Evolutionary conservation across 2,113 vertebrate genomes (phyloP).

Genomic region (Pteruthius melanotis): DNA sequence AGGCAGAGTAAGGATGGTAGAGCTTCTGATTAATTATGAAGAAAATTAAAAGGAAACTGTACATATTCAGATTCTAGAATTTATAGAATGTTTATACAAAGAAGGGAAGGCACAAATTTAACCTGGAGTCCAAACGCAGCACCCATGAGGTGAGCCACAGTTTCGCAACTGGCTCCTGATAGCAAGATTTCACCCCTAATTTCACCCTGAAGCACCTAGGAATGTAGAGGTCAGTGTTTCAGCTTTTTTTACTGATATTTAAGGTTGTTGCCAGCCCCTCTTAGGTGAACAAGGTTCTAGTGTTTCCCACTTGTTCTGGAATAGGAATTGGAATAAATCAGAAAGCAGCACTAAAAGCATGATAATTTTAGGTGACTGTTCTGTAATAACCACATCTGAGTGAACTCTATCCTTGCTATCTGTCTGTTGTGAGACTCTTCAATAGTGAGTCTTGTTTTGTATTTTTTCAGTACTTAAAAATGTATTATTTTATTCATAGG

Average conservation of each 20-base stretch:
- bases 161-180: background rate
- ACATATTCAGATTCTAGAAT: background rate
- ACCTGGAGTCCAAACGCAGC: background rate
- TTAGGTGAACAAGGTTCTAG: background rate
- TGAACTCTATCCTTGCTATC: background rate
- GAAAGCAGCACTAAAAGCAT: background rate
- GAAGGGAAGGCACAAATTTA: background rate
- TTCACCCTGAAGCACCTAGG: background rate
- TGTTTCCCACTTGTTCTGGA: background rate
- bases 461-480: background rate
- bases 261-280: background rate
- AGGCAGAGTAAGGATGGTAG: background rate
- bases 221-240: background rate
- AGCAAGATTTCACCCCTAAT: background rate
- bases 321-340: background rate
- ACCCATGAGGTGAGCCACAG: accelerated
- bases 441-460: background rate
- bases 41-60: background rate
- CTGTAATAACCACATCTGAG: background rate
- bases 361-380: background rate
- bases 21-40: background rate
- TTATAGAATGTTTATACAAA: accelerated
- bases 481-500: slow-evolving; percentile 21
- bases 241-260: background rate
- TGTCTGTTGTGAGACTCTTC: background rate